phyloP scores from a whole-genome alignment of 2,888 invertebrate genomes.

The Frankliniella fusca region DNA sequence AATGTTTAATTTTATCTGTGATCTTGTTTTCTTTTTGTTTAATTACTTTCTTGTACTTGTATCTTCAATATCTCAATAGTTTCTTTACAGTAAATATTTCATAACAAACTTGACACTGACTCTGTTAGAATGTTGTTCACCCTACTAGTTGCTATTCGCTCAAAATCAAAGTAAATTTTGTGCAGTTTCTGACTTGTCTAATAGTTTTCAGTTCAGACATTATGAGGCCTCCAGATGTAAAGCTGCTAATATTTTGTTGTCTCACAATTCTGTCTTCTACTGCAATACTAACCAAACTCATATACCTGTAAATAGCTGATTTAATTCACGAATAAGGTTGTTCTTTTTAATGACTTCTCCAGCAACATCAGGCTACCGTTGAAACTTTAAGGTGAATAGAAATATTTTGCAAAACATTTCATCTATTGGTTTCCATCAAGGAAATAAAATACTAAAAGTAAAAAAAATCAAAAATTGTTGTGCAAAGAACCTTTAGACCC shows the following conservation, averaged over 20 bases:
- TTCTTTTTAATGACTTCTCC: not conserved
- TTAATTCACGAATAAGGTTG: not conserved
- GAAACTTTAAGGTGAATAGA: not conserved
- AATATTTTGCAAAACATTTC: too few relatives aligned
- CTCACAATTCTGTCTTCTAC: not conserved
- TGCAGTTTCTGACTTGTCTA: not conserved
- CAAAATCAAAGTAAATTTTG: not conserved
- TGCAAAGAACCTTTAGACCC: not conserved
- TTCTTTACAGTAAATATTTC: constrained; percentile 18
- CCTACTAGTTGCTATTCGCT: not conserved
- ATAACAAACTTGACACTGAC: not conserved
- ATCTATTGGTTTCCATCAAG: too few relatives aligned
- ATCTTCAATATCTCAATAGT: not conserved
- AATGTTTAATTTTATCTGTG: constrained; percentile 25
- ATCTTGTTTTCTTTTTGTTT: constrained; percentile 17
- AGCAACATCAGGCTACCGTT: not conserved
- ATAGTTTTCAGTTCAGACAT: not conserved
- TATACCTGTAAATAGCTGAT: too few relatives aligned
- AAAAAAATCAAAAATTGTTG: not conserved
- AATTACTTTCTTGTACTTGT: constrained; percentile 24
- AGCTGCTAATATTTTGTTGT: not conserved
- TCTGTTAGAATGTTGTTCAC: not conserved
- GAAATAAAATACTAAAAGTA: too few relatives aligned
- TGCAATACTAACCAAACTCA: not conserved
- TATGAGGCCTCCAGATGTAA: not conserved